These are phyloP conservation scores for Peromyscus eremicus DNA, from an alignment of 2,797 vertebrate genomes.

Conservation along the genomic window DNA sequence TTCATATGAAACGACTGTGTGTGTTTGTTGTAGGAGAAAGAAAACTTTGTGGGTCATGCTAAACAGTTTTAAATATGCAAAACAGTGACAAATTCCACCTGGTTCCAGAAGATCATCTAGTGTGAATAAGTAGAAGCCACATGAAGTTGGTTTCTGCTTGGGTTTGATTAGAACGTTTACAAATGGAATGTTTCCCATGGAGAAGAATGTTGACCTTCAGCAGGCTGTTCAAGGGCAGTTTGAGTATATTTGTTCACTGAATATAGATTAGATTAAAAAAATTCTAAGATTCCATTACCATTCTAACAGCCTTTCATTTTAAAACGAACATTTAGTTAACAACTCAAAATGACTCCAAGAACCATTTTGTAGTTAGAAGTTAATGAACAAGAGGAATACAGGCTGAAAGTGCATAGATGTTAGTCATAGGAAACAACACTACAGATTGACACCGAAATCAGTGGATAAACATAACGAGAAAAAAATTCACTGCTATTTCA, in stretches of 20 bases:
- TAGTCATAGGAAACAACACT: not conserved
- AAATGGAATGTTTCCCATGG: not conserved
- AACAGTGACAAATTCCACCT: not conserved
- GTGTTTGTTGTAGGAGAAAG: not conserved
- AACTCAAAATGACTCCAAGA: slow-evolving; percentile 25
- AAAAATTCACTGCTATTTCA: not conserved
- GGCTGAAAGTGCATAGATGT: not conserved
- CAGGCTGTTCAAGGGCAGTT: not conserved
- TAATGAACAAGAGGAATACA: not conserved
- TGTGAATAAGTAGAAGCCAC: not conserved
- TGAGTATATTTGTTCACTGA: slow-evolving; percentile 13
- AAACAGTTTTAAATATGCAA: not conserved
- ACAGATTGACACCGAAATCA: not conserved
- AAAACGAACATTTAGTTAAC: slow-evolving; percentile 27
- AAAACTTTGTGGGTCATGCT: not conserved
- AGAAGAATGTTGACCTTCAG: not conserved
- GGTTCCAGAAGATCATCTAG: not conserved
- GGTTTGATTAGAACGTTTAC: not conserved
- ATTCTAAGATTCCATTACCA: not conserved
- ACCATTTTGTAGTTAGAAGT: not conserved
- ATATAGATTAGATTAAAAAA: not conserved
- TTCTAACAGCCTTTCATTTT: not conserved
- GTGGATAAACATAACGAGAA: not conserved
- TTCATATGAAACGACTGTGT: not conserved
- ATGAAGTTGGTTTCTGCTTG: slow-evolving; percentile 8